Conservation (phyloP, 1,140 invertebrate species). For the Apis dorsata region DNA sequence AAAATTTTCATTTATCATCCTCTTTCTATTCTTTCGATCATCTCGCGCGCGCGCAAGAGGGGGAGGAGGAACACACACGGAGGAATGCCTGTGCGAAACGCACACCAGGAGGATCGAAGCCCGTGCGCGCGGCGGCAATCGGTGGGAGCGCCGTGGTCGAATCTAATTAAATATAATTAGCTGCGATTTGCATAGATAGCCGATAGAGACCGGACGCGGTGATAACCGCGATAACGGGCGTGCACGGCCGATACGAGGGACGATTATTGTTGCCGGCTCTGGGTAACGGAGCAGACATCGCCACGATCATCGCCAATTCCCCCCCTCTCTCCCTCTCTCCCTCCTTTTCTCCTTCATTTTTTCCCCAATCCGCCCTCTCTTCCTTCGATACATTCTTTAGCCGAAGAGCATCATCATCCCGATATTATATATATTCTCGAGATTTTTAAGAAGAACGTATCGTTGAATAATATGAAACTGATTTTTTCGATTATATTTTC, state of each 20-base stretch:
- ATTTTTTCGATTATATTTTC: too few relatives aligned
- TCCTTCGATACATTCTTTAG: background rate
- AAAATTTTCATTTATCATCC: too few relatives aligned
- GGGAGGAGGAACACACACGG: background rate
- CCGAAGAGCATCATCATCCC: too few relatives aligned
- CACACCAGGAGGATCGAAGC: slow-evolving; percentile 18
- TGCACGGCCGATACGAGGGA: slow-evolving; percentile 76
- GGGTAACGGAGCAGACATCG: slow-evolving; percentile 69
- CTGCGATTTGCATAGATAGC: slow-evolving; percentile 80
- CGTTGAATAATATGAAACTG: too few relatives aligned
- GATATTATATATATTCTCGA: too few relatives aligned
- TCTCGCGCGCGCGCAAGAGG: background rate
- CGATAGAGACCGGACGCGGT: slow-evolving; percentile 79
- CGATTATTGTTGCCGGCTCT: slow-evolving; percentile 77
- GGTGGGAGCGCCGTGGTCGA: slow-evolving; percentile 75
- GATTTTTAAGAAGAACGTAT: too few relatives aligned
- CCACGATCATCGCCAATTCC: slow-evolving; percentile 72
- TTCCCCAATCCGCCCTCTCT: background rate
- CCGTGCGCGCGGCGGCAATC: slow-evolving; percentile 65
- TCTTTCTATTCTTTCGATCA: background rate
- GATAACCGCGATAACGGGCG: slow-evolving; percentile 78
- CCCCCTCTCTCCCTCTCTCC: slow-evolving; percentile 4
- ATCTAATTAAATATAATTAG: slow-evolving; percentile 82
- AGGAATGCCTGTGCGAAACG: slow-evolving; percentile 13
- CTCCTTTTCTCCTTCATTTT: slow-evolving; percentile 1